Evolutionary conservation across 2,797 vertebrate species (phyloP).

Genomic region (Melanotaenia nigrans): DNA sequence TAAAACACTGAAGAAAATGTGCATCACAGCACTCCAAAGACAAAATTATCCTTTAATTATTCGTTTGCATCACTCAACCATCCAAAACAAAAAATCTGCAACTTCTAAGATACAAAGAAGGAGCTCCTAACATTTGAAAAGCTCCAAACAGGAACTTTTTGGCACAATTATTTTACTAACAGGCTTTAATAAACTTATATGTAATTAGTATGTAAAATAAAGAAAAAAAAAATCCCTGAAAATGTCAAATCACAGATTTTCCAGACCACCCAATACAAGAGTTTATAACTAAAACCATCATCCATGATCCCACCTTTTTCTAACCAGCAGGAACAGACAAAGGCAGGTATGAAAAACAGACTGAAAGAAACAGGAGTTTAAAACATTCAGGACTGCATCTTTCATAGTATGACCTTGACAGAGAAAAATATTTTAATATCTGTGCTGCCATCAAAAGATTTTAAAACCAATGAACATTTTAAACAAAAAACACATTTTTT

Average conservation of each 20-base stretch:
- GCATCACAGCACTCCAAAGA: background rate
- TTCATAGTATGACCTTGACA: background rate
- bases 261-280: background rate
- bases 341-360: background rate
- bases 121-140: background rate
- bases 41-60: background rate
- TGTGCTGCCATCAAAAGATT: background rate
- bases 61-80: background rate
- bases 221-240: too few species aligned
- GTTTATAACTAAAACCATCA: constrained; percentile 2
- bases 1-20: background rate
- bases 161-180: constrained; percentile 1
- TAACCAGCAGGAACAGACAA: background rate
- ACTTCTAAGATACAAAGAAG: background rate
- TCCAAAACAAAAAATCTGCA: background rate
- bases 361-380: background rate
- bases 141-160: background rate
- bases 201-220: background rate
- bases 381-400: constrained; percentile 3
- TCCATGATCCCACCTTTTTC: background rate
- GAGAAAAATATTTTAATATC: constrained; percentile 21
- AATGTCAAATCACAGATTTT: background rate
- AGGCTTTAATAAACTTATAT: background rate
- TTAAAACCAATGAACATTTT: constrained; percentile 27
- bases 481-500: constrained; percentile 30